A percentile compares a stretch with the other conserved stretches of the same genome.
phyloP scores from a whole-genome alignment of 2,113 vertebrate species.

The Melanostigma gelatinosum region DNA sequence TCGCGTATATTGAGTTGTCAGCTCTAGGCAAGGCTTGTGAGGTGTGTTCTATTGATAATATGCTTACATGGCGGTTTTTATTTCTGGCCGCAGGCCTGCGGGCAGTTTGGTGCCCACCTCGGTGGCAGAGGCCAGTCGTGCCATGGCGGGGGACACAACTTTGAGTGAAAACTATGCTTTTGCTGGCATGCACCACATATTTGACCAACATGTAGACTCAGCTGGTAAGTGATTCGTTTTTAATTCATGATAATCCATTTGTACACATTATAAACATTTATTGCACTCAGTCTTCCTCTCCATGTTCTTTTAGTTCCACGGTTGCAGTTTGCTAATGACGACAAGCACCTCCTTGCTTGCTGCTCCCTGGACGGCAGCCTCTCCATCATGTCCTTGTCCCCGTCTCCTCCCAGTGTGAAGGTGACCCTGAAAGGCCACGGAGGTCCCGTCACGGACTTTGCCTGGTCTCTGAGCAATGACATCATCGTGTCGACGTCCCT shows the following conservation, averaged over 20 bases:
- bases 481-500: slow-evolving; percentile 93
- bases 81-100: slow-evolving; percentile 82
- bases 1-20: slow-evolving; percentile 38
- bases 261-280: not conserved
- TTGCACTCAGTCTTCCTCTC: not conserved
- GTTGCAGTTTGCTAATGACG: slow-evolving; percentile 94
- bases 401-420: slow-evolving; percentile 89
- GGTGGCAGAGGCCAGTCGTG: slow-evolving; percentile 92
- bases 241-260: not conserved
- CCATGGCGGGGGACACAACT: slow-evolving; percentile 95
- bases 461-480: slow-evolving; percentile 96
- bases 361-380: slow-evolving; percentile 93
- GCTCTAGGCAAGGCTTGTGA: slow-evolving; percentile 14
- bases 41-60: slow-evolving; percentile 40
- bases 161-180: slow-evolving; percentile 97
- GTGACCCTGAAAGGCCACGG: slow-evolving; percentile 89
- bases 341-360: slow-evolving; percentile 94
- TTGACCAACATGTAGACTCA: slow-evolving; percentile 93
- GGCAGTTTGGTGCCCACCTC: slow-evolving; percentile 93
- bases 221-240: slow-evolving; percentile 82
- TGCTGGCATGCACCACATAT: slow-evolving; percentile 95
- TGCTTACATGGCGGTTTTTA: slow-evolving; percentile 28
- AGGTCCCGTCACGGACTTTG: slow-evolving; percentile 90
- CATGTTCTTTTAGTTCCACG: slow-evolving; percentile 83
- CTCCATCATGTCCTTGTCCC: slow-evolving; percentile 92